Conservation (phyloP, 2,888 invertebrate genomes). For the Diloba caeruleocephala region DNA sequence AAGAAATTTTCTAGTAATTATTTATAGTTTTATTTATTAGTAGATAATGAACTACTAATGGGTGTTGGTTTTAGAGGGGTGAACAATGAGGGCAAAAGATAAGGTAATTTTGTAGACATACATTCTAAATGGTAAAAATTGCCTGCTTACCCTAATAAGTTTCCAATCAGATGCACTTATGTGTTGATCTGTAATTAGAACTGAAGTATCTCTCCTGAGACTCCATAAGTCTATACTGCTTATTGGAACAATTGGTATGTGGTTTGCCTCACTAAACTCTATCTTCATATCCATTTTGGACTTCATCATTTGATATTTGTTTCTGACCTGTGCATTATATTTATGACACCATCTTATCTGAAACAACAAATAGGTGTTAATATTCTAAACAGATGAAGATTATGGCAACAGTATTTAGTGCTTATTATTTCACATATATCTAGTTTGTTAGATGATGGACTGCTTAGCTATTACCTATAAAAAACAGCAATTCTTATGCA, state of each 20-base stretch:
- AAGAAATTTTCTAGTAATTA: no score
- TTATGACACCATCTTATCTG: conserved; percentile 31
- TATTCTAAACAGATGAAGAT: no score
- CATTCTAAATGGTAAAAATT: not conserved
- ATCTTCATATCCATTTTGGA: conserved; percentile 55
- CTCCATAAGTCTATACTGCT: conserved; percentile 55
- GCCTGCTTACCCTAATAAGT: conserved; percentile 74
- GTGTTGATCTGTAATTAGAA: conserved; percentile 59
- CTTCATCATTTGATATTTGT: conserved; percentile 38
- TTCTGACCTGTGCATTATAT: conserved; percentile 22
- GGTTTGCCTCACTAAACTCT: conserved; percentile 46
- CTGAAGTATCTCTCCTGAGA: conserved; percentile 56
- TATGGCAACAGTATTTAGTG: no score
- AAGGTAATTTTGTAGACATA: no score
- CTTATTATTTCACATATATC: no score
- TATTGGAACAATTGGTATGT: conserved; percentile 33
- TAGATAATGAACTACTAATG: no score
- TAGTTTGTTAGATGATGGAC: no score
- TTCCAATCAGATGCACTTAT: conserved; percentile 74
- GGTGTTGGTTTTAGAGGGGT: no score
- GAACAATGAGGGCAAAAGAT: no score
- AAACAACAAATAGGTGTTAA: conserved; percentile 18
- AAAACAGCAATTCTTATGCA: no score
- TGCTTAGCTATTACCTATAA: no score
- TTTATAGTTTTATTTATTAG: no score